A percentile compares a stretch with the other conserved stretches of the same genome.
Evolutionary conservation across 64 coral and sea anemone species (phyloP).

Genomic region (Montipora capricornis): DNA sequence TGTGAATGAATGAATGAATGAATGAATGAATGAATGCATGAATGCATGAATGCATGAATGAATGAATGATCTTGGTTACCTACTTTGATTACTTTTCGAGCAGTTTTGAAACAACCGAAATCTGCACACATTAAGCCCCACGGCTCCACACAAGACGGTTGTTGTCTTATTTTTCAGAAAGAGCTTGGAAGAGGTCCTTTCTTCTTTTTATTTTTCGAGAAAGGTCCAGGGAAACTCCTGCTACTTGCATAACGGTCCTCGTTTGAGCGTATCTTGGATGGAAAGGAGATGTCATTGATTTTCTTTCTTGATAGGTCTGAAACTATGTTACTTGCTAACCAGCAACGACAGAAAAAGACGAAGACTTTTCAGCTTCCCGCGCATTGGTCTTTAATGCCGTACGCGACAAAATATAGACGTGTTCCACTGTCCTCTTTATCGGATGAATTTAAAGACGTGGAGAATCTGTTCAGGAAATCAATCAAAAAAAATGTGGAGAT

Average conservation of each 20-base stretch:
- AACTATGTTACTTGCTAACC: not conserved
- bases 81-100: too few species aligned
- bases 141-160: too few species aligned
- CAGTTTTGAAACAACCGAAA: too few species aligned
- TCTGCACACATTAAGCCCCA: too few species aligned
- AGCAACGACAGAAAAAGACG: not conserved
- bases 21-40: too few species aligned
- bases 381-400: constrained; percentile 12
- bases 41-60: too few species aligned
- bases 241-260: not conserved
- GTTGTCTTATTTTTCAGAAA: too few species aligned
- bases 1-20: too few species aligned
- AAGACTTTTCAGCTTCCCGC: not conserved
- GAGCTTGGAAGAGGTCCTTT: not conserved
- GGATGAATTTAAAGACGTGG: constrained; percentile 8
- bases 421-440: not conserved
- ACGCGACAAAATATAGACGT: not conserved
- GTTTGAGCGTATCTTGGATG: not conserved
- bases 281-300: not conserved
- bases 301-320: not conserved
- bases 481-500: not conserved
- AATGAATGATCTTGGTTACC: too few species aligned
- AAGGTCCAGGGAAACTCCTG: too few species aligned
- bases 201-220: too few species aligned
- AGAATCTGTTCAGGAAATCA: constrained; percentile 15